A percentile compares a stretch with the other conserved stretches of the same genome.
Evolutionary conservation across 2,888 invertebrate genomes (phyloP).

Genomic region (Dugesia japonica): DNA sequence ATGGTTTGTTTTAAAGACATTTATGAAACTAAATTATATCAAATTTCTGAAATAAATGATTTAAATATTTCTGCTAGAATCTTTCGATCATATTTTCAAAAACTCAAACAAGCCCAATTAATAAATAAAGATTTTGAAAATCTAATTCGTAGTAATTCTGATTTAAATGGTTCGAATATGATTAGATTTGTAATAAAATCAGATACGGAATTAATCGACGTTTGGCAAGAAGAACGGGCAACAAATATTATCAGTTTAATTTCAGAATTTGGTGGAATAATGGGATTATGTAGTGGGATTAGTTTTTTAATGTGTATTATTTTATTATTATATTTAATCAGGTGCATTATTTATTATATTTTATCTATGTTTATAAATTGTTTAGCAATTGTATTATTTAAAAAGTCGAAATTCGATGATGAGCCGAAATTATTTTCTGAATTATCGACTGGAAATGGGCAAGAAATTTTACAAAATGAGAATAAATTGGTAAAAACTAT

Average conservation of each 20-base stretch:
- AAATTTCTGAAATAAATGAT: neutral
- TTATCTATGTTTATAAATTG: neutral
- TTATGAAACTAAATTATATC: slow-evolving; percentile 5
- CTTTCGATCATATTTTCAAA: neutral
- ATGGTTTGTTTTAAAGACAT: slow-evolving; percentile 1
- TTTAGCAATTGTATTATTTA: neutral
- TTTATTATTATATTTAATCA: neutral
- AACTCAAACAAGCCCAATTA: neutral
- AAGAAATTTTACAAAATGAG: neutral
- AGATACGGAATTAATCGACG: neutral
- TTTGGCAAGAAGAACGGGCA: neutral
- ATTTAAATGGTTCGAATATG: neutral
- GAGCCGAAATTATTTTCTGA: neutral
- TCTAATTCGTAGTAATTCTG: neutral
- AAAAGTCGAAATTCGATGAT: neutral
- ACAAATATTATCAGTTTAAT: neutral
- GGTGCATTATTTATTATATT: neutral
- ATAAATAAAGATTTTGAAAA: neutral
- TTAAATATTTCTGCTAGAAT: neutral
- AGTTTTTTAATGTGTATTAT: slow-evolving; percentile 14
- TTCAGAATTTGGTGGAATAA: neutral
- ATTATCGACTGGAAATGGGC: neutral
- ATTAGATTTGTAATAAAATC: neutral
- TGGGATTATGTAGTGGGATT: neutral
- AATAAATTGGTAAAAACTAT: neutral